Conservation (phyloP, 2,113 vertebrate species). For the Brevimyrus niger region DNA sequence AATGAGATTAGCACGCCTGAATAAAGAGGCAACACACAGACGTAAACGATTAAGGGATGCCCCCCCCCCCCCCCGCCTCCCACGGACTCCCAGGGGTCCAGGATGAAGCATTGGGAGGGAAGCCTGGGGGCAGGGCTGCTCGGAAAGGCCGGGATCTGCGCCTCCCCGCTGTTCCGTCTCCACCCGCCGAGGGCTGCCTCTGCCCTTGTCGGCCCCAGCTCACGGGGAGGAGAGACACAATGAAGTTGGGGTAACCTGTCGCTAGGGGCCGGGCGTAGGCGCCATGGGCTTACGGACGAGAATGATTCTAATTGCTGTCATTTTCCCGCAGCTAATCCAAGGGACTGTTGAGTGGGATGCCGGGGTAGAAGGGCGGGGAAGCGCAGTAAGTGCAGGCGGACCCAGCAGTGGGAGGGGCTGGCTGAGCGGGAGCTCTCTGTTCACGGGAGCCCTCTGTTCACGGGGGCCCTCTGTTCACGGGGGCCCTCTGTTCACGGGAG, state of each 20-base stretch:
- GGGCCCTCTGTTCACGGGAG: too few relatives aligned
- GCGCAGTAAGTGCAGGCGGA: neutral
- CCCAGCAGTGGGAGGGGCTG: neutral
- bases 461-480: too few relatives aligned
- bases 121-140: constrained; percentile 41
- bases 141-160: constrained; percentile 19
- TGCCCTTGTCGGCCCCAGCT: constrained; percentile 31
- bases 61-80: neutral
- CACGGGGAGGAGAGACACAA: constrained; percentile 70
- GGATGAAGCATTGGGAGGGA: constrained; percentile 33
- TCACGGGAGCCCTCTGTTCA: too few relatives aligned
- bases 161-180: constrained; percentile 29
- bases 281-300: constrained; percentile 58
- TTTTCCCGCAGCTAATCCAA: constrained; percentile 58
- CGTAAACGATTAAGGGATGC: constrained; percentile 58
- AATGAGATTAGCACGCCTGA: constrained; percentile 75
- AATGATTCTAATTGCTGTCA: constrained; percentile 66
- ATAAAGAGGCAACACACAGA: constrained; percentile 58
- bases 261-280: constrained; percentile 45
- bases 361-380: neutral
- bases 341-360: constrained; percentile 6
- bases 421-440: too few relatives aligned
- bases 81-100: constrained; percentile 40
- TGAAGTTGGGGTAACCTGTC: constrained; percentile 63
- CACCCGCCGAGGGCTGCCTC: constrained; percentile 32